These are phyloP conservation scores for Plectrocnemia conspersa DNA, from an alignment of 1,140 invertebrate species.

Conservation along the genomic window DNA sequence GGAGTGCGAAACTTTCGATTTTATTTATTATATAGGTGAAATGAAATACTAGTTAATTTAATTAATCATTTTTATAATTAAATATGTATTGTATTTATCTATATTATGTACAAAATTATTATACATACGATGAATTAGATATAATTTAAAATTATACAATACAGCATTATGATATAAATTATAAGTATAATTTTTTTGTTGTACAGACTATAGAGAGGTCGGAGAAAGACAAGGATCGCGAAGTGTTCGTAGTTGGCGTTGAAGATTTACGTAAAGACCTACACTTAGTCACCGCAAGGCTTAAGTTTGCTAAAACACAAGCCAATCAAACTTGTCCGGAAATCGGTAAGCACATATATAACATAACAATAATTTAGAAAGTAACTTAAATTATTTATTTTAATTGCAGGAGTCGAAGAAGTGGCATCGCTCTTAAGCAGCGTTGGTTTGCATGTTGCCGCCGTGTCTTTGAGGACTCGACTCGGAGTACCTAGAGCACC, in stretches of 20 bases:
- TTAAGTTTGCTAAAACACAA: conserved; percentile 33
- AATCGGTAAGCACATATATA: conserved; percentile 19
- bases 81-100: neutral
- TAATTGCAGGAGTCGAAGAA: conserved; percentile 30
- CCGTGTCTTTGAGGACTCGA: conserved; percentile 17
- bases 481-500: conserved; percentile 24
- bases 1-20: no score
- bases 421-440: conserved; percentile 30
- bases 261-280: conserved; percentile 31
- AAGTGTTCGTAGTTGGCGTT: conserved; percentile 28
- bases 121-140: neutral
- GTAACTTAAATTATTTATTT: neutral
- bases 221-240: conserved; percentile 18
- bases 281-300: conserved; percentile 26
- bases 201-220: conserved; percentile 21
- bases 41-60: no score
- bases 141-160: neutral
- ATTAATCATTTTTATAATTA: neutral
- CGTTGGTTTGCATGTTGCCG: conserved; percentile 26
- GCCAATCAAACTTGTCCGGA: conserved; percentile 31
- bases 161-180: neutral
- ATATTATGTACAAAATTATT: conserved; percentile 3
- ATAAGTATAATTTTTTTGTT: neutral
- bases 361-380: no score
- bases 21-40: no score